These are phyloP conservation scores for Parnassius mnemosyne DNA, from an alignment of 2,888 invertebrate species.

Conservation along the genomic window DNA sequence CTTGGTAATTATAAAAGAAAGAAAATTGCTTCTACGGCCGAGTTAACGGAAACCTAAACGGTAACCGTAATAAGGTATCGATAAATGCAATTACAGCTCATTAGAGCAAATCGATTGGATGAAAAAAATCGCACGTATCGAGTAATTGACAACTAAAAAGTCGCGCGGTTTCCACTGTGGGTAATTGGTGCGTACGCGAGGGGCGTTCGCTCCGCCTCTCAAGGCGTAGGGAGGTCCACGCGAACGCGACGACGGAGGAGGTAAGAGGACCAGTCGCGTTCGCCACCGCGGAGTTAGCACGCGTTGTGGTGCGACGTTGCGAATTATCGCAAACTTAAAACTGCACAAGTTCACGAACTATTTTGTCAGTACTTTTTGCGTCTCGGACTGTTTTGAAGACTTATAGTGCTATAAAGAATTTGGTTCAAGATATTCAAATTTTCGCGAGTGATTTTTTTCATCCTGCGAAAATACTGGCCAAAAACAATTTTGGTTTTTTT, in stretches of 20 bases:
- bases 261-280: conserved; percentile 71
- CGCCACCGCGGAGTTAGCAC: conserved; percentile 65
- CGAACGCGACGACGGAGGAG: conserved; percentile 49
- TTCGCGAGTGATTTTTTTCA: conserved; percentile 7
- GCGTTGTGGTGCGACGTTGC: conserved; percentile 49
- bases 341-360: conserved; percentile 19
- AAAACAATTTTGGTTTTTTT: not conserved
- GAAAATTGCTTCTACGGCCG: conserved; percentile 37
- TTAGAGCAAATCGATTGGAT: conserved; percentile 63
- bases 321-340: conserved; percentile 38
- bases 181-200: conserved; percentile 31
- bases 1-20: conserved; percentile 30
- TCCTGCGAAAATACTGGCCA: not conserved
- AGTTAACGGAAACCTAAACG: conserved; percentile 36
- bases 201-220: conserved; percentile 48
- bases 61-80: conserved; percentile 47
- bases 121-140: conserved; percentile 54
- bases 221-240: conserved; percentile 42
- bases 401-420: not conserved
- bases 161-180: conserved; percentile 38
- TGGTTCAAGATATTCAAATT: not conserved
- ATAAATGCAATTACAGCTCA: conserved; percentile 70
- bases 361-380: not conserved
- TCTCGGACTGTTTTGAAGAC: not conserved
- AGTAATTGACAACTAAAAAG: conserved; percentile 54